Evolutionary conservation across 2,888 invertebrate genomes (phyloP), one percentile per base, ranked within the genome.

Genomic region (Synanthedon myopaeformis): DNA sequence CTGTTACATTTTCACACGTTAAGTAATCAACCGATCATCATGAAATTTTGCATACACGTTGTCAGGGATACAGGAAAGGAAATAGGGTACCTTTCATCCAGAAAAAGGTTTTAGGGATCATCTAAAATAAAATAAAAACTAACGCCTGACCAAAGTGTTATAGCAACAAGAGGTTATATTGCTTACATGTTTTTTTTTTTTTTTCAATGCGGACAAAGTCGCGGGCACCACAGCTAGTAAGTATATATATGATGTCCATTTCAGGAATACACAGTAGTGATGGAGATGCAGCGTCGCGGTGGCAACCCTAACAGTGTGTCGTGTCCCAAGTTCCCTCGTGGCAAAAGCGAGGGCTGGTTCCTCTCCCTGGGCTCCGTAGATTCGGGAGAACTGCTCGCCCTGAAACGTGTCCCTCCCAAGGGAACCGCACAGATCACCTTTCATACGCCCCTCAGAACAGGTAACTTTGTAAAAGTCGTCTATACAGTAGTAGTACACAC

Each of bases 311-410:
- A 85, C 66, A 90, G 90, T 63, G 94, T 94, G n/a, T 84, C 92
- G 57, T 93, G 96, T 57, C 94, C 96, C 0, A 91, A 92, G 58
- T 99, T 96, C 87, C 93, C 96, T 1, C 97, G 98, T 75, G 92
- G 93, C 42, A 99, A 98, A 83, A 96, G 95, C 70, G 98, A 98
- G 75, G 96, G 97, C 54, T 99, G 99, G 99, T 94, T 98, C 79
- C 72, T 97, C 2, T 90, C 96, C 0, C 83, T 99, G 8, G 98
- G 97, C 2, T 90, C 91, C 23, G 79, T 91, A 19, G 91, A 91
- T 53, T 83, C 85, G 1, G 89, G 90, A 23, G 95, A 97, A 66
- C 86, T 98, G 42, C 78, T 93, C 58, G 96, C 96, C 1, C 79
- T 98, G 69, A 97, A 96, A 75, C 85, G 98, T 52, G 86, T 93